Evolutionary conservation across 2,113 vertebrate species (phyloP), one percentile per base, ranked within the genome.

Genomic region (Amphilophus citrinellus): DNA sequence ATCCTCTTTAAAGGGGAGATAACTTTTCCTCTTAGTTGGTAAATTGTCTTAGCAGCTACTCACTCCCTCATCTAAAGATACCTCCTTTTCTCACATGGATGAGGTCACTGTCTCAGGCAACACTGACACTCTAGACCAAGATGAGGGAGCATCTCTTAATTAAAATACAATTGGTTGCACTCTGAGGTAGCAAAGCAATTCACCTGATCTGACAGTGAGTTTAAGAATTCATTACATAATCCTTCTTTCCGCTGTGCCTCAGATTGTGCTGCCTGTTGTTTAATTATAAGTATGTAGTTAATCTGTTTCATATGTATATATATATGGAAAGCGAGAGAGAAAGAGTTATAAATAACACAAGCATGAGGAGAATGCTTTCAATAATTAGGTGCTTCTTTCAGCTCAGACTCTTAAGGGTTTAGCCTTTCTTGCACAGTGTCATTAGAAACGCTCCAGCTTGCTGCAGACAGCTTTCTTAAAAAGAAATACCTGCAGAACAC

Each of bases 121-220:
- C 90, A 91, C 82, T 92, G 95, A 96, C 92, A 96, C 90, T 90
- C 93, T 94, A 95, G 92, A 94, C 94, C 88, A 82, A 82, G 90
- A 88, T 44, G 81, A 96, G 86, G 84, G 82, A 93, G 90, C 93
- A 94, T 95, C 93, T 94, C 94, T 95, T 96, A 96, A 96, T 96
- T 95, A 96, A 95, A 95, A 95, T 89, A 92, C 95, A 94, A 95
- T 91, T 85, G 87, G 66, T 84, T 85, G 83, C 39, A 53, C 84
- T 82, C 91, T 91, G 83, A 88, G 82, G 80, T 89, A 79, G 80
- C 80, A 78, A 82, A 47, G 80, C 71, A 84, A 84, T 86, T 84
- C 85, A 95, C 82, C 92, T 94, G 92, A 93, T 92, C 91, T 88
- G 83, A 89, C 89, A 77, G 73, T 30, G 65, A 80, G 81, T 84